These are phyloP conservation scores for Larimichthys polyactis DNA, from an alignment of 2,113 vertebrate genomes.

Conservation along the genomic window DNA sequence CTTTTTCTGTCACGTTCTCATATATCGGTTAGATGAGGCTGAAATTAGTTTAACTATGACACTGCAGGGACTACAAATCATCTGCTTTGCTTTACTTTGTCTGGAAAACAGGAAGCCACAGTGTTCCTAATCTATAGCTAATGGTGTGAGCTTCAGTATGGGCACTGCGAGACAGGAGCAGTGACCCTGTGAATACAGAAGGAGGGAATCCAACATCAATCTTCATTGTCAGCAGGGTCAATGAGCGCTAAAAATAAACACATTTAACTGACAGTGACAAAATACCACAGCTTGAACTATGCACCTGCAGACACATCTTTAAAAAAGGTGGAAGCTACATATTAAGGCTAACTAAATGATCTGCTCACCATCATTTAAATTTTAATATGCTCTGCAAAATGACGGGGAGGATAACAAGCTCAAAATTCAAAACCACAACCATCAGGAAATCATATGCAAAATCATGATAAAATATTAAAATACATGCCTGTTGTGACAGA, in stretches of 20 bases:
- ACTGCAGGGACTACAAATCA: slow-evolving; percentile 39
- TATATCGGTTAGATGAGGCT: background rate
- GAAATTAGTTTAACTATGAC: background rate
- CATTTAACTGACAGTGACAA: slow-evolving; percentile 35
- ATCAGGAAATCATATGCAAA: background rate
- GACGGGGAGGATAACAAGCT: background rate
- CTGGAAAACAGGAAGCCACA: slow-evolving; percentile 11
- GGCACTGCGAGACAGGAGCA: slow-evolving; percentile 1
- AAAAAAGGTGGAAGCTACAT: background rate
- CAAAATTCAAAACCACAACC: background rate
- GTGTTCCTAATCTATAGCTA: slow-evolving; percentile 39
- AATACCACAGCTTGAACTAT: slow-evolving; percentile 12
- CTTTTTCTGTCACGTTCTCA: slow-evolving; percentile 4
- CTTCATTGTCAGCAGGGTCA: slow-evolving; percentile 52
- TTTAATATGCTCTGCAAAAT: background rate
- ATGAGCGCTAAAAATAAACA: slow-evolving; percentile 59
- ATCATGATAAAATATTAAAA: slow-evolving; percentile 9
- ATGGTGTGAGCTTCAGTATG: slow-evolving; percentile 27
- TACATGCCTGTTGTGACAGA: background rate
- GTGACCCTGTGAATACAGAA: slow-evolving; percentile 31
- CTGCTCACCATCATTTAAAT: background rate
- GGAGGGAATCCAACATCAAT: slow-evolving; percentile 55
- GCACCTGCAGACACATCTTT: slow-evolving; percentile 1
- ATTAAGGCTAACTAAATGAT: background rate
- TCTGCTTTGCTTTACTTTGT: slow-evolving; percentile 27